Evolutionary conservation across 1,140 invertebrate species (phyloP).

Genomic region (Philotrypesis tridentata): DNA sequence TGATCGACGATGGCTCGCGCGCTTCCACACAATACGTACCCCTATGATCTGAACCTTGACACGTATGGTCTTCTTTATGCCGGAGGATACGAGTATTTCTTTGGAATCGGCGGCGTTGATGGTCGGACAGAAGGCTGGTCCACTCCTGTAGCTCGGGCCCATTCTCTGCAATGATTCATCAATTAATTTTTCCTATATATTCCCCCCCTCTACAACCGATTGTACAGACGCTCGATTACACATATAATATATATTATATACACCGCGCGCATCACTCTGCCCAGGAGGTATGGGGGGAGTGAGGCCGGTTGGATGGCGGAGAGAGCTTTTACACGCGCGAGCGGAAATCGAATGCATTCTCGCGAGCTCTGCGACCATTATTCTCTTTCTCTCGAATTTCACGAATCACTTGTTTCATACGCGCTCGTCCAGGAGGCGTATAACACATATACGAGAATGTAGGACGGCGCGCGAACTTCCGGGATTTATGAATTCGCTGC

Average conservation of each 20-base stretch:
- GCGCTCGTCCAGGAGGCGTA: too few relatives aligned
- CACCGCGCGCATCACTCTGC: too few relatives aligned
- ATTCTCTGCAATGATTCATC: constrained; percentile 79
- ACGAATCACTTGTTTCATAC: constrained; percentile 37
- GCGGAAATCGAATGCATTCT: constrained; percentile 16
- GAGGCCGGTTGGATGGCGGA: too few relatives aligned
- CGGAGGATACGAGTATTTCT: constrained; percentile 93
- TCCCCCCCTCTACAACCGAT: too few relatives aligned
- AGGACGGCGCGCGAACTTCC: too few relatives aligned
- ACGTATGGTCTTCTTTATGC: constrained; percentile 89
- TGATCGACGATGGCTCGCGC: not conserved
- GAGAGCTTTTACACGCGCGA: constrained; percentile 18
- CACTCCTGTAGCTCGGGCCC: constrained; percentile 93
- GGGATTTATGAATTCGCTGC: constrained; percentile 12
- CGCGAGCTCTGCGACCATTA: constrained; percentile 7
- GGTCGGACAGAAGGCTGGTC: constrained; percentile 93
- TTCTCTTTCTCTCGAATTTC: constrained; percentile 22
- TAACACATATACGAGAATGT: too few relatives aligned
- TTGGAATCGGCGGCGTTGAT: constrained; percentile 92
- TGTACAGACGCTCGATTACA: too few relatives aligned
- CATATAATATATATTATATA: too few relatives aligned
- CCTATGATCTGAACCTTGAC: constrained; percentile 96
- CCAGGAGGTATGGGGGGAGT: too few relatives aligned
- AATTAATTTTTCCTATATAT: constrained; percentile 3
- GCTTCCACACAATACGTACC: constrained; percentile 67